These are phyloP conservation scores for Hydrozoanthus gracilis DNA, from an alignment of 92 coral and sea anemone species.

Conservation along the genomic window DNA sequence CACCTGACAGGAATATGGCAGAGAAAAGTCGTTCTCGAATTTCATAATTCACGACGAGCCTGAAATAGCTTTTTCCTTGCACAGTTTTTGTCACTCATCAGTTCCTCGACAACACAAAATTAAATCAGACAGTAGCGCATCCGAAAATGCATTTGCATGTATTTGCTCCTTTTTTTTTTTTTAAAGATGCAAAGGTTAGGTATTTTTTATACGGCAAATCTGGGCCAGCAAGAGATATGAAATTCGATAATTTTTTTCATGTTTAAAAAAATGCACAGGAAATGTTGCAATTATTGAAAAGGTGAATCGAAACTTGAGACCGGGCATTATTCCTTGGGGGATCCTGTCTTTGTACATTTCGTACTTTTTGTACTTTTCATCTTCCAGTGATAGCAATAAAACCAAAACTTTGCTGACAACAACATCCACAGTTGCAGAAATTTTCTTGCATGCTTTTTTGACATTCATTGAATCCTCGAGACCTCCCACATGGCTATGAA, in stretches of 20 bases:
- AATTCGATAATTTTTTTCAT: conserved; percentile 7
- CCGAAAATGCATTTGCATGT: not conserved
- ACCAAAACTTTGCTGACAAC: too few relatives aligned
- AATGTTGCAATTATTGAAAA: conserved; percentile 1
- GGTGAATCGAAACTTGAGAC: conserved; percentile 36
- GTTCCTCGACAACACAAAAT: not conserved
- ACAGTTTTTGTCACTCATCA: conserved; percentile 19
- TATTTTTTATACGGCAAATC: not conserved
- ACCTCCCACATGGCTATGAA: too few relatives aligned
- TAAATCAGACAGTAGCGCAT: not conserved
- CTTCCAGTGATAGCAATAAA: too few relatives aligned
- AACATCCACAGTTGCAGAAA: too few relatives aligned
- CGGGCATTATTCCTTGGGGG: not conserved
- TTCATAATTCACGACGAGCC: conserved; percentile 19
- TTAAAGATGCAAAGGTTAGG: not conserved
- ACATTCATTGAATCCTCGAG: too few relatives aligned
- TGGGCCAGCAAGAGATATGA: not conserved
- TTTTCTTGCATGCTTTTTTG: too few relatives aligned
- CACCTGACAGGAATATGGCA: conserved; percentile 16
- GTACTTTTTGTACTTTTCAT: not conserved
- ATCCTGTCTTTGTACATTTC: not conserved
- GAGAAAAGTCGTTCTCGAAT: conserved; percentile 31
- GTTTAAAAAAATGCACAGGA: not conserved
- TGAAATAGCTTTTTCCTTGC: conserved; percentile 7
- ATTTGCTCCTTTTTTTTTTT: not conserved